Base-by-base conservation (phyloP, 1,140 invertebrate genomes). In the Drosophila rufa region DNA sequence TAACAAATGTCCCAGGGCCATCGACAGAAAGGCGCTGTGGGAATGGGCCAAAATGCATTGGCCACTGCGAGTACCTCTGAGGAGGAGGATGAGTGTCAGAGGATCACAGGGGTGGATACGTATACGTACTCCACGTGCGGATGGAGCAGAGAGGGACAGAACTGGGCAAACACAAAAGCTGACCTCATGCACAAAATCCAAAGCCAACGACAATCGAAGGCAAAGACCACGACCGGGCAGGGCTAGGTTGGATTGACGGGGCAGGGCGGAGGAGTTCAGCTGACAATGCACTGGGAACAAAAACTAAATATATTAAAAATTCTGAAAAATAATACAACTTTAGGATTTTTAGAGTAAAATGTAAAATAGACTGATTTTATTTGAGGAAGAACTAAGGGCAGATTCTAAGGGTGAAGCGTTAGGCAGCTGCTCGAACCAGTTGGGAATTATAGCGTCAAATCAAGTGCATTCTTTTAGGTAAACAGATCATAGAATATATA, bases 1-100 rank as follows among this genome's bases (percentile, higher is more conserved):
- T 90, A 90, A 90, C 85, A 91, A 90, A 91, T 90, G 85, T 90
- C 85, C 85, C 46, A 67, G 68, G 81, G 81, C 71, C 60, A 74
- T 70, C 40, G 46, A 69, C 78, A 59, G 60, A 56, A 50, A 46
- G 22, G 42, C 45, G 17, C 22, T 36, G 27, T 42, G 59, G 36
- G 64, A 47, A 56, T 33, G 43, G 14, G 30, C 38, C 15, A 42
- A 50, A 47, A 74, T 64, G 69, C 45, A 71, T 19, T 50, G 50
- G 27, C 36, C 46, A 14, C 58, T 42, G 46, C 15, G 15, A 17
- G 51, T 38, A 43, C n/a, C 43, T 17, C 42, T 15, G n/a, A 22
- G 59, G 17, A 14, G 43, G 25, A 17, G 47, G n/a, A 59, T 45
- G 25, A 19, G 61, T 27, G 27, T 22, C n/a, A 22, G 3, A 12